A percentile compares a stretch with the other conserved stretches of the same genome.
Evolutionary conservation across 2,888 invertebrate genomes (phyloP).

Genomic region (Onchidella celtica): DNA sequence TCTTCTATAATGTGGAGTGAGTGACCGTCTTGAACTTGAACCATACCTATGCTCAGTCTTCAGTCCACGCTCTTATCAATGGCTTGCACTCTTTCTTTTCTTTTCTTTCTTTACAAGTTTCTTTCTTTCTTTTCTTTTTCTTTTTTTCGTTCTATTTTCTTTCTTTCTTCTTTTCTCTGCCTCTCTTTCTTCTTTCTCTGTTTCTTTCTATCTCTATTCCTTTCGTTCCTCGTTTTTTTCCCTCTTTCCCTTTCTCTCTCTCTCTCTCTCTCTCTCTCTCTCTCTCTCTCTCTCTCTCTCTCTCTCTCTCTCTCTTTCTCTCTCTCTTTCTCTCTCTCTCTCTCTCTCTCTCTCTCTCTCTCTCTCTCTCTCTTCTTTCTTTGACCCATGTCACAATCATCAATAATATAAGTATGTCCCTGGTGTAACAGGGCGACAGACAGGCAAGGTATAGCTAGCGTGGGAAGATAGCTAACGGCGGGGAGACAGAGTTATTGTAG

Average conservation of each 20-base stretch:
- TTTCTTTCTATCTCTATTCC: neutral
- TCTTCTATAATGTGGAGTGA: too few species aligned
- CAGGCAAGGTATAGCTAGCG: too few species aligned
- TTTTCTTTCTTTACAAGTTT: neutral
- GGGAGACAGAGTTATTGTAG: too few species aligned
- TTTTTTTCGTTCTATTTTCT: neutral
- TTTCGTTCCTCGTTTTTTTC: neutral
- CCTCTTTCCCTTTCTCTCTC: slow-evolving; percentile 15
- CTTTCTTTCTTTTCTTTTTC: neutral
- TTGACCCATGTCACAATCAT: too few species aligned
- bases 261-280: neutral
- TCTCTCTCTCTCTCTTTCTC: slow-evolving; percentile 12
- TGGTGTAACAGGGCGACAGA: too few species aligned
- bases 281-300: neutral
- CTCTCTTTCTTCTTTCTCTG: neutral
- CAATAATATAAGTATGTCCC: too few species aligned
- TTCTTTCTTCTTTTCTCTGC: neutral
- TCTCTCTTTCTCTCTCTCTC: neutral
- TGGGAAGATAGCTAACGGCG: too few species aligned
- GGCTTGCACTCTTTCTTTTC: too few species aligned
- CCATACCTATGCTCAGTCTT: too few species aligned
- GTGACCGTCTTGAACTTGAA: too few species aligned
- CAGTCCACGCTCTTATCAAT: too few species aligned
- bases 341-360: neutral
- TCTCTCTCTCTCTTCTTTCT: slow-evolving; percentile 23